Evolutionary conservation across 1,140 invertebrate species (phyloP).

Genomic region (Ylistrum balloti): DNA sequence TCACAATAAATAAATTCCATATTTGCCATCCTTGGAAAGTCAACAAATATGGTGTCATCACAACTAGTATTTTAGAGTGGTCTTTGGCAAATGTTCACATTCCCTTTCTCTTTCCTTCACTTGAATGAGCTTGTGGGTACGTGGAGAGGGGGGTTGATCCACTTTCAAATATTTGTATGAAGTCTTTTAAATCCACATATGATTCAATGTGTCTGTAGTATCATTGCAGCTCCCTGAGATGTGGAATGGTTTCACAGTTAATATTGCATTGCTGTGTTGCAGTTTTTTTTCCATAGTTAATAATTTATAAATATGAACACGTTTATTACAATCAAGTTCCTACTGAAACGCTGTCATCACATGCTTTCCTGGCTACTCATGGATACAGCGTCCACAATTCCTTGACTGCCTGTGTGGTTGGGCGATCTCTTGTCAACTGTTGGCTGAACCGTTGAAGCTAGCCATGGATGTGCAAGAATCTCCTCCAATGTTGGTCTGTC

Average conservation of each 20-base stretch:
- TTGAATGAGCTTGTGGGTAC: slow-evolving; percentile 58
- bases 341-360: slow-evolving; percentile 58
- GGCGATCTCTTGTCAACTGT: slow-evolving; percentile 51
- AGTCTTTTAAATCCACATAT: slow-evolving; percentile 29
- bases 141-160: not conserved
- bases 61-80: slow-evolving; percentile 31
- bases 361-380: slow-evolving; percentile 77
- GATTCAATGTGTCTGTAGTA: slow-evolving; percentile 55
- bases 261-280: slow-evolving; percentile 63
- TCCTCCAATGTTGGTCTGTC: slow-evolving; percentile 85
- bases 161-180: slow-evolving; percentile 41
- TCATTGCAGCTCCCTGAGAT: slow-evolving; percentile 60
- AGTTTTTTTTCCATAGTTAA: slow-evolving; percentile 46
- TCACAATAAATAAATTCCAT: slow-evolving; percentile 44
- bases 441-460: slow-evolving; percentile 67
- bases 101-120: slow-evolving; percentile 50
- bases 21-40: slow-evolving; percentile 40
- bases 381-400: slow-evolving; percentile 66
- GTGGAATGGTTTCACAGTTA: slow-evolving; percentile 56
- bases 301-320: slow-evolving; percentile 44
- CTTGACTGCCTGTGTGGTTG: slow-evolving; percentile 63
- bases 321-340: slow-evolving; percentile 45
- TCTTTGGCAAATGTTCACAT: slow-evolving; percentile 43
- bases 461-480: slow-evolving; percentile 86
- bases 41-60: slow-evolving; percentile 46